Conservation (phyloP, 2,797 vertebrate species). For the Falco novaeseelandiae region DNA sequence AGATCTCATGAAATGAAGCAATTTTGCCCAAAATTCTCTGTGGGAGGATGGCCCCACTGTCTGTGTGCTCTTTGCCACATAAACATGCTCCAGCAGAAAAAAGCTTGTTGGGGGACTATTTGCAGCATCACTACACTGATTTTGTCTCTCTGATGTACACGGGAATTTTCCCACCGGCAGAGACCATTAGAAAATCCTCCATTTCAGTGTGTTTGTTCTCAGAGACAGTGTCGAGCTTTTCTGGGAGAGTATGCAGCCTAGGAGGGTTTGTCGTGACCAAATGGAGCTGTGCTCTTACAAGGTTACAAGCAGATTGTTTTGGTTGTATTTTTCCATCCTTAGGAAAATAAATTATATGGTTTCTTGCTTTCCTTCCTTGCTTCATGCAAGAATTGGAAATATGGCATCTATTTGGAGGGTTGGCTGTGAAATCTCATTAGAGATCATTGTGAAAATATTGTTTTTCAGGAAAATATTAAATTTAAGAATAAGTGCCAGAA, state of each 20-base stretch:
- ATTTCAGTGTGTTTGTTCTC: not conserved
- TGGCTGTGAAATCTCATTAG: slow-evolving; percentile 13
- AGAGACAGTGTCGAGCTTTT: not conserved
- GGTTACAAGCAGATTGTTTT: not conserved
- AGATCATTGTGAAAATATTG: slow-evolving; percentile 16
- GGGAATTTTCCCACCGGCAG: not conserved
- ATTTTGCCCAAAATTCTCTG: not conserved
- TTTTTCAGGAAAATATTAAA: slow-evolving; percentile 37
- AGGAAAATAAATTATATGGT: not conserved
- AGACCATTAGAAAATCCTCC: not conserved
- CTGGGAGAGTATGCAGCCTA: not conserved
- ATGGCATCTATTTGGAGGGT: not conserved
- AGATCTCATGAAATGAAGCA: not conserved
- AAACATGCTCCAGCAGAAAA: accelerated
- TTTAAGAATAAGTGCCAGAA: not conserved
- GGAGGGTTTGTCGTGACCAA: not conserved
- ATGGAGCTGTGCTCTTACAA: not conserved
- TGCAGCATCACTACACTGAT: not conserved
- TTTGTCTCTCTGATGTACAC: not conserved
- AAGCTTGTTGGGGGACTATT: not conserved
- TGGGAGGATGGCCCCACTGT: not conserved
- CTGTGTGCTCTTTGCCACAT: not conserved
- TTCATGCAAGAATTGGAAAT: not conserved
- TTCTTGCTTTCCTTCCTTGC: not conserved
- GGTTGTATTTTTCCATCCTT: not conserved